These are phyloP conservation scores for Orgyia antiqua DNA, from an alignment of 2,888 invertebrate species.

Conservation along the genomic window DNA sequence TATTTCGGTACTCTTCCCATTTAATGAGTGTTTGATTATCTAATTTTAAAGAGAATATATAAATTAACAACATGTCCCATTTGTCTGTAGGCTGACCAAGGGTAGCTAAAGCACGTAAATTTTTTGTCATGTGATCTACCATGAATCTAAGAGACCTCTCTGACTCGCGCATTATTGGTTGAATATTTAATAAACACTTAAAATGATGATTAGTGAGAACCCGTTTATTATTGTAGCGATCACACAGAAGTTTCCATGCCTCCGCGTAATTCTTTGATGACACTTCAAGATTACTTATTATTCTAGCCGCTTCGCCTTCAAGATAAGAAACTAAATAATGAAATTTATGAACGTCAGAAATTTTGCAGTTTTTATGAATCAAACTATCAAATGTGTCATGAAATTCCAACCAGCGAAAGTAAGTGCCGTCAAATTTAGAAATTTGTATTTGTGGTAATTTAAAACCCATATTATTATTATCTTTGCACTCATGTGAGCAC, in stretches of 20 bases:
- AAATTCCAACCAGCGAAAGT: conserved; percentile 23
- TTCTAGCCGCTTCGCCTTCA: conserved; percentile 16
- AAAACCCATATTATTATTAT: too few species aligned
- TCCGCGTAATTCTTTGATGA: background rate
- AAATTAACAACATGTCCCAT: conserved; percentile 17
- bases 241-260: conserved; percentile 4
- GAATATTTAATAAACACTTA: background rate
- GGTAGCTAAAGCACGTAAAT: conserved; percentile 17
- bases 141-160: background rate
- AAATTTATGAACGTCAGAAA: conserved; percentile 14
- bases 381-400: conserved; percentile 16
- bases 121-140: conserved; percentile 9
- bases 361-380: conserved; percentile 20
- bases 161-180: conserved; percentile 13
- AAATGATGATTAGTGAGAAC: conserved; percentile 12
- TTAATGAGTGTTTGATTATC: conserved; percentile 12
- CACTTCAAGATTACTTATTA: conserved; percentile 6
- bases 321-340: background rate
- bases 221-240: conserved; percentile 8
- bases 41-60: conserved; percentile 16
- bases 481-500: too few species aligned
- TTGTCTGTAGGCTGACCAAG: conserved; percentile 12
- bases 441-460: conserved; percentile 17
- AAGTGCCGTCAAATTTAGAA: conserved; percentile 20
- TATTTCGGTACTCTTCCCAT: conserved; percentile 22